Base-by-base conservation (phyloP, 2,888 invertebrate genomes). In the Hyalella azteca region DNA sequence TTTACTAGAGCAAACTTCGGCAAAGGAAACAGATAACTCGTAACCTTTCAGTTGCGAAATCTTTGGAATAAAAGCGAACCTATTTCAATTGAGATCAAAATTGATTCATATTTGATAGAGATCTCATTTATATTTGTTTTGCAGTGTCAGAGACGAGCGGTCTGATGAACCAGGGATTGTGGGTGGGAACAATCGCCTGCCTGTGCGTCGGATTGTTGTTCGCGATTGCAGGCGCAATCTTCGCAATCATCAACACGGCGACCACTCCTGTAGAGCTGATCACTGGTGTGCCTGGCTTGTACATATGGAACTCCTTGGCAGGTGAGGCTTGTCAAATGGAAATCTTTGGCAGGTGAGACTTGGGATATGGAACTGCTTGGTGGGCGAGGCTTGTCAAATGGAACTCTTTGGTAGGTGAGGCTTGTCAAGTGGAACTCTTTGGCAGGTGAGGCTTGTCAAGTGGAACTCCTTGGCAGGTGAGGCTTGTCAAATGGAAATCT, bases 221-320 rank as follows among this genome's bases (percentile, higher is more conserved):
- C 83, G 90, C 93, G 0, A 91, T 91, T 79, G 89, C 93, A 0
- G 91, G 92, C 2, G 92, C 93, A 73, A 90, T 94, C 49, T 92
- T 95, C 85, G 93, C 95, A 0, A 92, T 94, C 19, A 89, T 95
- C 79, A 95, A 94, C 85, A 93, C 94, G 0, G 93, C 93, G 13
- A 93, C 93, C 2, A 92, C 92, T 2, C 92, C 93, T 9, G 90
- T 93, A 7, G 89, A 93, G 88, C 88, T 91, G 86, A 87, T 94
- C 87, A 89, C 92, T 86, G 91, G 93, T 86, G 89, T 92, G 60
- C 90, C 91, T 36, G 93, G 93, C n/a, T 89, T 93, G 50, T 93
- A 93, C 85, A 88, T 93, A 26, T 94, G 93, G 91, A 95, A 95
- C 88, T 90, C 91, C 45, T 88, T 94, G 85, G 92, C 93, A 86